Percentiles rank a stretch among this genome's conserved stretches.
These are phyloP conservation scores for Phalangium opilio DNA, from an alignment of 2,888 invertebrate species.

Conservation along the genomic window DNA sequence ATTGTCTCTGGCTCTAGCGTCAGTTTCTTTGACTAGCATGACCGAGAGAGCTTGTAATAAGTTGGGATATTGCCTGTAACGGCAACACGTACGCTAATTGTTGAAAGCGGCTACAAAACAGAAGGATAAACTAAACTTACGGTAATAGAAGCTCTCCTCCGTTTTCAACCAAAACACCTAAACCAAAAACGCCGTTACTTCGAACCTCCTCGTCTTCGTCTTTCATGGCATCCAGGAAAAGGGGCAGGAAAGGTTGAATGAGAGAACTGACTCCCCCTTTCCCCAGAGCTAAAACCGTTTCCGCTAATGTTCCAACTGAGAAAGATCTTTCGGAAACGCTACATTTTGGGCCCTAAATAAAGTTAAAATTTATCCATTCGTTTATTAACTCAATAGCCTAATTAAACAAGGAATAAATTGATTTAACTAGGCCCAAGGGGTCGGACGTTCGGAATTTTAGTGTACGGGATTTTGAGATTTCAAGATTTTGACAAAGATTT, in stretches of 20 bases:
- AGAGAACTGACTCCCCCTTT: constrained; percentile 35
- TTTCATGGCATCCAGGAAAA: constrained; percentile 43
- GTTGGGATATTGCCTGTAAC: constrained; percentile 43
- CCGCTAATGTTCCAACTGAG: constrained; percentile 54
- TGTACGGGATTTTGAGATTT: too few relatives aligned
- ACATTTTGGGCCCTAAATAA: constrained; percentile 28
- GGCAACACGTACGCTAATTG: constrained; percentile 1
- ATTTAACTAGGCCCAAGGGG: too few relatives aligned
- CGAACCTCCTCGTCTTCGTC: constrained; percentile 54
- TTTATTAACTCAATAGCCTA: too few relatives aligned
- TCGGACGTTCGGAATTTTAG: too few relatives aligned
- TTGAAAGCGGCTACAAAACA: not conserved
- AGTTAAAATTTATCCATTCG: too few relatives aligned
- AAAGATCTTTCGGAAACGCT: constrained; percentile 51
- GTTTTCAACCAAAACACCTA: constrained; percentile 54
- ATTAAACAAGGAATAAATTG: too few relatives aligned
- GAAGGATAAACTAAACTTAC: constrained; percentile 25
- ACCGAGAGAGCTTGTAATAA: constrained; percentile 50
- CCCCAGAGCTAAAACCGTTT: constrained; percentile 48
- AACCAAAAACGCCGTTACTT: constrained; percentile 57
- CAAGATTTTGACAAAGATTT: too few relatives aligned
- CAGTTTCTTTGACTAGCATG: constrained; percentile 45
- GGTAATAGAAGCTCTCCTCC: constrained; percentile 34
- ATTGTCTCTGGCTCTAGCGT: constrained; percentile 52
- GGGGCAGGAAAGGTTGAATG: constrained; percentile 43